Evolutionary conservation across 2,113 vertebrate genomes (phyloP), one percentile per base, ranked within the genome.

Genomic region (Lontra canadensis): DNA sequence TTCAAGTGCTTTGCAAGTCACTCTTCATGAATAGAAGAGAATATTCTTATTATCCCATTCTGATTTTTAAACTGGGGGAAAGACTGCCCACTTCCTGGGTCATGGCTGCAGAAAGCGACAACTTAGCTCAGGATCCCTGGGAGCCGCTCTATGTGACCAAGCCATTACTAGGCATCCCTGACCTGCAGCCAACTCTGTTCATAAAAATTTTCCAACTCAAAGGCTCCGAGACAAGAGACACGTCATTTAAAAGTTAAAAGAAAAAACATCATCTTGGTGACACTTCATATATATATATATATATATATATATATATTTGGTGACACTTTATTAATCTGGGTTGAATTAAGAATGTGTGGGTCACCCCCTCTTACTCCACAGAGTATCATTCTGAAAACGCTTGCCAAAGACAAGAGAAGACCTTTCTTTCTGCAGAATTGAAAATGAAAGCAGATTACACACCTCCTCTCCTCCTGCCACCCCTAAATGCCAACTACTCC

Each of bases 271-370:
- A 74, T 76, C 13, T 67, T 87, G 25, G 31, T 94, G 86, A 81
- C 29, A 95, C 80, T 59, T 42, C 5, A 42, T 42, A 42, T 42
- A 42, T 42, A 42, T 42, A 42, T 42, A 42, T 42, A 39, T 39
- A 39, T 42, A 42, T 42, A 42, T 42, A 42, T 42, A 42, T 42
- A 42, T 42, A 39, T 39, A 39, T 42, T 67, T 87, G 25, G 31
- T 94, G 86, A 81, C 29, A 95, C 80, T 59, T 95, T 65, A 91
- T 93, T 90, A 93, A 94, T 95, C 49, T 47, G 31, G 31, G 26
- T 83, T 93, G 86, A 96, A 96, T 93, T 95, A 93, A 95, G 96
- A 94, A 87, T 65, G 17, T 63, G n/a, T 89, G 36, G 29, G 39
- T 8, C 57, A 67, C 9, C 44, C 47, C 47, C 26, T 96, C 57